A percentile compares a stretch with the other conserved stretches of the same genome.
These are phyloP conservation scores for Patella ulyssiponensis DNA, from an alignment of 2,888 invertebrate species.

Conservation along the genomic window DNA sequence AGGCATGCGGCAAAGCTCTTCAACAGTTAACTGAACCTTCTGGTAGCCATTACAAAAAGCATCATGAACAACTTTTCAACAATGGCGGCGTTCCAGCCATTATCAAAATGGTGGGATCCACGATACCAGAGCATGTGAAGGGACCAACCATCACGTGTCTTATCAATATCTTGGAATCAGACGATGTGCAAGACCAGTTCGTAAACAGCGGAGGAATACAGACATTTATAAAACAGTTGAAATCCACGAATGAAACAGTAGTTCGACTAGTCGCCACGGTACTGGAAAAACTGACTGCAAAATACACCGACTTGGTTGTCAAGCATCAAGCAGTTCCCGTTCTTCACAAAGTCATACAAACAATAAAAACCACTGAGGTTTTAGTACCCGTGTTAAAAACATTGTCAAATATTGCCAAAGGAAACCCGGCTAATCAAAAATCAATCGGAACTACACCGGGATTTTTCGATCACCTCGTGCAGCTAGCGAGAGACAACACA, in stretches of 20 bases:
- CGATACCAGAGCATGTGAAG: neutral
- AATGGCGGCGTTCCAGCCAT: neutral
- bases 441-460: constrained; percentile 54
- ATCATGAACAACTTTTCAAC: neutral
- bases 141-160: constrained; percentile 42
- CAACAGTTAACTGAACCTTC: constrained; percentile 51
- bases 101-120: neutral
- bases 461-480: constrained; percentile 7
- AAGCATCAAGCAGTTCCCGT: constrained; percentile 63
- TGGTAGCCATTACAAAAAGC: neutral
- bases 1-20: constrained; percentile 62
- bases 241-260: constrained; percentile 49
- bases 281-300: constrained; percentile 57
- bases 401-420: constrained; percentile 61
- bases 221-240: constrained; percentile 59
- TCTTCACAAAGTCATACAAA: constrained; percentile 49
- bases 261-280: constrained; percentile 62
- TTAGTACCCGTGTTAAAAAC: constrained; percentile 61
- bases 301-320: constrained; percentile 60
- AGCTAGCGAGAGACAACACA: constrained; percentile 58
- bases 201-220: constrained; percentile 59
- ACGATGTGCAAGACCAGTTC: constrained; percentile 62
- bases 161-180: constrained; percentile 58
- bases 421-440: constrained; percentile 49
- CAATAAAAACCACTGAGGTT: constrained; percentile 58